Base-by-base conservation (phyloP, 2,113 vertebrate genomes). In the Bettongia penicillata region DNA sequence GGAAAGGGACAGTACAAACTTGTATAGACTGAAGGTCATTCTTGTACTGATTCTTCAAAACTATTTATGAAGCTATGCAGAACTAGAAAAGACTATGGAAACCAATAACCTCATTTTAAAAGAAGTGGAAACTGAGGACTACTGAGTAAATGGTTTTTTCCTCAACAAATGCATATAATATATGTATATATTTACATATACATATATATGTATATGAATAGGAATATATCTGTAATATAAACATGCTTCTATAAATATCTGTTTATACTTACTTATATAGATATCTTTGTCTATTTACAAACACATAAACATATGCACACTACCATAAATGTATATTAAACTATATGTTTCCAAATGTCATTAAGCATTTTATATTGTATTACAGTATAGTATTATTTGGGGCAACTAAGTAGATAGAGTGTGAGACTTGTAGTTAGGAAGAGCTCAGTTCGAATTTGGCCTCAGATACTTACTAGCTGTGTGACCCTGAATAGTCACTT, bases 11-110 rank as follows among this genome's bases (percentile, higher is more conserved):
- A 91, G 9, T 48, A 8, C 10, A 50, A 77, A 77, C 31, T 55
- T 94, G 51, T 90, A 53, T 25, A 43, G 8, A 12, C 8, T 91
- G 25, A 95, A 92, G 90, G 25, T 53, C 68, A 31, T 52, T n/a
- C 68, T 95, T 51, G 5, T 84, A 90, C 51, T 95, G 3, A 92
- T 90, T 89, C 90, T 93, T 84, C 25, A n/a, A 37, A 51, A 55
- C 25, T 61, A 43, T 91, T 94, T 95, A 48, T 61, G 90, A n/a
- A 16, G 43, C 48, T 77, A 16, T 19, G 61, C 12, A 77, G 31
- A 96, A 49, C 25, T 31, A 68, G 52, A 77, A 77, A n/a, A 14
- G 37, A 19, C 16, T 77, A 1, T n/a, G 19, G 61, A 77, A 68
- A 68, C 61, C 61, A 68, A 68, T 3, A 19, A 1, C 31, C 31